These are phyloP conservation scores for Eupithecia insigniata DNA, from an alignment of 2,888 invertebrate genomes.

Conservation along the genomic window DNA sequence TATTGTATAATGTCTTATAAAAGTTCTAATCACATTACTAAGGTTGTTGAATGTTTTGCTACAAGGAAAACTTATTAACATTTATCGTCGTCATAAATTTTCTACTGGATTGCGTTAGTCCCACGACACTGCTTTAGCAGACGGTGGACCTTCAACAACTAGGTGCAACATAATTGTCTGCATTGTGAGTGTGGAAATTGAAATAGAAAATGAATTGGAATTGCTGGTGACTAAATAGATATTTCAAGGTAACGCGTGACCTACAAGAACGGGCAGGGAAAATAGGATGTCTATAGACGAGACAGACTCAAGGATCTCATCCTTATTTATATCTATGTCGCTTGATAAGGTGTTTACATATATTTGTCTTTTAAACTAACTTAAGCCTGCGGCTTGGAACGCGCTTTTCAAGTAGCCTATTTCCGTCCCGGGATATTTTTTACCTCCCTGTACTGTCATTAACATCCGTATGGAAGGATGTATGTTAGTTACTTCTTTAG, in stretches of 20 bases:
- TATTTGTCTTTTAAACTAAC: too few relatives aligned
- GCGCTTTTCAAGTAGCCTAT: too few relatives aligned
- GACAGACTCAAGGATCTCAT: not conserved
- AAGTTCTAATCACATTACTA: too few relatives aligned
- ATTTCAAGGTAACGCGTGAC: conserved; percentile 11
- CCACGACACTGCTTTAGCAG: conserved; percentile 5
- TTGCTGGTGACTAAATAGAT: conserved; percentile 1
- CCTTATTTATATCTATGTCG: not conserved
- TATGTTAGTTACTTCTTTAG: too few relatives aligned
- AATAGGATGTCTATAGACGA: not conserved
- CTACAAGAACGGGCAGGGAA: not conserved
- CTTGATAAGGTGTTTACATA: not conserved
- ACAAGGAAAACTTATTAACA: too few relatives aligned
- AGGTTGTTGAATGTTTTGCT: too few relatives aligned
- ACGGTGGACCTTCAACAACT: not conserved
- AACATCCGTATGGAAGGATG: too few relatives aligned
- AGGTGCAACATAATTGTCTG: conserved; percentile 25
- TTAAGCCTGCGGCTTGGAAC: too few relatives aligned
- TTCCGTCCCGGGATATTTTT: too few relatives aligned
- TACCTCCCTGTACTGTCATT: too few relatives aligned
- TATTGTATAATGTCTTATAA: too few relatives aligned
- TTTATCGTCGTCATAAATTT: not conserved
- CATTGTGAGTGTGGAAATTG: conserved; percentile 18
- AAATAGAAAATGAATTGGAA: conserved; percentile 17
- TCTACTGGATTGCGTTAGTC: too few relatives aligned